A percentile compares a stretch with the other conserved stretches of the same genome.
phyloP scores from a whole-genome alignment of 2,113 vertebrate species.

The Furnarius figulus region DNA sequence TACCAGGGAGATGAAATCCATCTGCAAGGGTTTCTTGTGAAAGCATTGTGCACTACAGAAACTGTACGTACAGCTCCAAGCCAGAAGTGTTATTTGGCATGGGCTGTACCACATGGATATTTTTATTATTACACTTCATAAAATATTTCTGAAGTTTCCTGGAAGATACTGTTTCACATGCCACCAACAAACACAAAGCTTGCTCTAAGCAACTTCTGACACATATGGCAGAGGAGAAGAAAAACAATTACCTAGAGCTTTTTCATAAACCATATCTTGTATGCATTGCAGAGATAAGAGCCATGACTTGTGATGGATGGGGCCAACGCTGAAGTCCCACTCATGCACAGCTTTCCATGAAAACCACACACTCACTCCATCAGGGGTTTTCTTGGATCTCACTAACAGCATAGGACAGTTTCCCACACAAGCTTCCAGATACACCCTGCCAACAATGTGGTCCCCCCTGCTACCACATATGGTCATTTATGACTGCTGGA shows the following conservation, averaged over 20 bases:
- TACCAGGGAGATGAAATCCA: constrained; percentile 48
- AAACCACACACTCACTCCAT: background rate
- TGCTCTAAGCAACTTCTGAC: background rate
- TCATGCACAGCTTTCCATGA: background rate
- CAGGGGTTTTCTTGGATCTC: background rate
- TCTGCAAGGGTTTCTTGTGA: background rate
- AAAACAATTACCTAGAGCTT: background rate
- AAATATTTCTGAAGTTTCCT: constrained; percentile 51
- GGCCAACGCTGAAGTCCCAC: background rate
- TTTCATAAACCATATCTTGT: background rate
- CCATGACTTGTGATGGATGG: background rate
- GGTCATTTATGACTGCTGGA: background rate
- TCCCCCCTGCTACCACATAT: background rate
- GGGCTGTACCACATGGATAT: constrained; percentile 16
- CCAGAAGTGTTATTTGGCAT: constrained; percentile 11
- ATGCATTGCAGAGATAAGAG: background rate
- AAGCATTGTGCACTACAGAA: background rate
- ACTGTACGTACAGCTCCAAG: background rate
- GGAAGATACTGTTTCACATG: constrained; percentile 38
- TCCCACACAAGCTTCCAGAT: background rate
- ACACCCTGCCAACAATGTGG: background rate
- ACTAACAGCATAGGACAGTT: background rate
- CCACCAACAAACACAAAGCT: constrained; percentile 34
- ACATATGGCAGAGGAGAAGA: background rate
- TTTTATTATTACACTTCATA: constrained; percentile 59